Base-by-base conservation (phyloP, 2,113 vertebrate genomes). In the Oxygymnocypris stewartii region DNA sequence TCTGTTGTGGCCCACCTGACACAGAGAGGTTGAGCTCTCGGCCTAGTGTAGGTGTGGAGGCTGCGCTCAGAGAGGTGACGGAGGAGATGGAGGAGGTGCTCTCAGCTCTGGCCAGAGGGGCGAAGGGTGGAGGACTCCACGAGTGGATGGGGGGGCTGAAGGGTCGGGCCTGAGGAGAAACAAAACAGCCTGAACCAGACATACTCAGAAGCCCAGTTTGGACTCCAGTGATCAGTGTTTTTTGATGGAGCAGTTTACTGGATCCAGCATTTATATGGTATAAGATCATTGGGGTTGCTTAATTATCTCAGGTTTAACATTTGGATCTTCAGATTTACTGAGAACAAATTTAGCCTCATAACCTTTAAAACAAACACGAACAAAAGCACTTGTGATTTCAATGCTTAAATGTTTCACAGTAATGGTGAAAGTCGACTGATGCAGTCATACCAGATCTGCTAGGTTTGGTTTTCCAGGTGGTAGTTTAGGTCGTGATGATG, bases 61-160 rank as follows among this genome's bases (percentile, higher is more conserved):
- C 98, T 42, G 98, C 96, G 0, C 98, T 99, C 93, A 97, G 93
- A 61, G 97, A 97, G 67, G 97, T 99, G 91, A 98, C 94, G 51
- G 98, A 99, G 16, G 98, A 99, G 79, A 99, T 97, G 90, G 98
- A 99, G 90, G 98, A 99, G 23, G 97, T 97, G 93, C 98, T 99
- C 89, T 99, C 98, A 6, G 98, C 97, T 25, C 97, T 95, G 87
- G 98, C 98, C 92, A 99, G 89, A 47, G 98, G 98, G 40, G 98
- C 98, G 51, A 97, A 95, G 25, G 98, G 98, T 61, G 97, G 97
- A 77, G 98, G 98, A 91, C 98, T 99, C 91, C 96, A 96, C 5
- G 98, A 97, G 87, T 97, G 96, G 25, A 97, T 93, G 4, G 98
- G 97, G 37, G 98, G 97, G 88, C 98, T 99, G 92, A 98, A 99